A percentile compares a stretch with the other conserved stretches of the same genome.
Conservation (phyloP, 2,113 vertebrate genomes). For the Nesogale talazaci region DNA sequence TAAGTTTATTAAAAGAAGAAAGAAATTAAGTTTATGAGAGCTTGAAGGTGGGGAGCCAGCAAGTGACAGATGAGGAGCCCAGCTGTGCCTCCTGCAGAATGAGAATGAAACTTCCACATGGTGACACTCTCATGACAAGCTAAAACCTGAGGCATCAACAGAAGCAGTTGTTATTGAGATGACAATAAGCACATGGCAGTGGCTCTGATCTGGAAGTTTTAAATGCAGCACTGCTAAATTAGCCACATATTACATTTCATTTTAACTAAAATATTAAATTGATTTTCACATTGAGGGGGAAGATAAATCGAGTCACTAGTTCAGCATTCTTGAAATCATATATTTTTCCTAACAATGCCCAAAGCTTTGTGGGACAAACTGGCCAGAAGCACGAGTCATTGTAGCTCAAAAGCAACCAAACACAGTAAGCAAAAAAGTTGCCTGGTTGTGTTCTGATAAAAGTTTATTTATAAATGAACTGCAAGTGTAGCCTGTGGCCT, state of each 20-base stretch:
- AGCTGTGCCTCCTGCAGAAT: background rate
- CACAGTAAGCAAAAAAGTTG: background rate
- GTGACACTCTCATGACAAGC: background rate
- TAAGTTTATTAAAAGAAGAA: background rate
- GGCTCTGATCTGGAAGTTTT: background rate
- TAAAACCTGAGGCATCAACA: background rate
- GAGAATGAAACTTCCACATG: background rate
- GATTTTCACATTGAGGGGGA: background rate
- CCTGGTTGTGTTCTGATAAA: background rate
- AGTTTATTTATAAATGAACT: conserved; percentile 2
- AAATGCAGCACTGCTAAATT: background rate
- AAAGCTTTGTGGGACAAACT: background rate
- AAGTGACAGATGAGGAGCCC: background rate
- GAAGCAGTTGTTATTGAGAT: background rate
- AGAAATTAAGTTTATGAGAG: background rate
- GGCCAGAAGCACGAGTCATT: background rate
- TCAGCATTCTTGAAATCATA: background rate
- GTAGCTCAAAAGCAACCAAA: background rate
- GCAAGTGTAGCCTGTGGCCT: background rate
- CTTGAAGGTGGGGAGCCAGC: background rate
- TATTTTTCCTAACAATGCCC: background rate
- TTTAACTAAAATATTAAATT: background rate
- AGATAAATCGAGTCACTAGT: background rate
- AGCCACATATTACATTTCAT: background rate
- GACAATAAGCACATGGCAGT: background rate